These are phyloP conservation scores for Pionites leucogaster DNA, from an alignment of 2,113 vertebrate genomes.

Conservation along the genomic window DNA sequence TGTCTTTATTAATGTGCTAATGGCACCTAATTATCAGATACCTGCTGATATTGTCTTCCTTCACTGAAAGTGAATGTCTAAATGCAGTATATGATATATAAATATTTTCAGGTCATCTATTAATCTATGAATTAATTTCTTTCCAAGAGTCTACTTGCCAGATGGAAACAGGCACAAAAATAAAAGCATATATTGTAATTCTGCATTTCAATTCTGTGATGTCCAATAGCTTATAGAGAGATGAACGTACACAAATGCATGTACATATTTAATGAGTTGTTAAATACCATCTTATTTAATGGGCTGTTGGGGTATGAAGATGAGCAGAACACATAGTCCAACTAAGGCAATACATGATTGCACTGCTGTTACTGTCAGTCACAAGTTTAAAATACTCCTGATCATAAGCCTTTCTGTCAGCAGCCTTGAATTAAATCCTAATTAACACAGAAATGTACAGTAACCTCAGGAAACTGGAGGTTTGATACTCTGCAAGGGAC, in stretches of 20 bases:
- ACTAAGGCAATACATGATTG: neutral
- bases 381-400: slow-evolving; percentile 59
- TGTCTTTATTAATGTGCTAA: neutral
- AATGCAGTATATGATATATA: neutral
- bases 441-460: slow-evolving; percentile 53
- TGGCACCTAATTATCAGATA: neutral
- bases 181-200: neutral
- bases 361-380: slow-evolving; percentile 62
- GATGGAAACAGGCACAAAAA: neutral
- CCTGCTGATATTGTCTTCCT: neutral
- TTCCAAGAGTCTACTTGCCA: neutral
- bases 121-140: neutral
- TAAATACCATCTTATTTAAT: slow-evolving; percentile 32
- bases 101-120: neutral
- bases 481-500: neutral
- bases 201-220: neutral
- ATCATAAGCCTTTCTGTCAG: slow-evolving; percentile 51
- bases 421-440: slow-evolving; percentile 67
- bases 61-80: neutral
- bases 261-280: neutral
- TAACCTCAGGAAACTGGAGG: neutral
- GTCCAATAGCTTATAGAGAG: neutral
- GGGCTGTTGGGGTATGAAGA: neutral
- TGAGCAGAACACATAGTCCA: neutral
- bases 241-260: neutral